These are phyloP conservation scores for Sarcoramphus papa DNA, from an alignment of 2,797 vertebrate species.

Conservation along the genomic window DNA sequence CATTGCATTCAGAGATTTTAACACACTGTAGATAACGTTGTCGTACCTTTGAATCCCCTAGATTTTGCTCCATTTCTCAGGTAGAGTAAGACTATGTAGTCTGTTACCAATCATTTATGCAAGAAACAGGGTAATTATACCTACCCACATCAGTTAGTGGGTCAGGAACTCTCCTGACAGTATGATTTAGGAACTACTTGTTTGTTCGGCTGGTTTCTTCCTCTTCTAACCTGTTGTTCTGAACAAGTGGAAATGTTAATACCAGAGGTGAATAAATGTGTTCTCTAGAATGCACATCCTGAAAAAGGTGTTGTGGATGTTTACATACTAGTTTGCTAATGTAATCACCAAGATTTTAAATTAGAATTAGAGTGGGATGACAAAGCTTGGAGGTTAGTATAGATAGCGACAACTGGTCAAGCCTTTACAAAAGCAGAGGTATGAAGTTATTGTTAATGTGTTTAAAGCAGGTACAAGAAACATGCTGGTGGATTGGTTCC, in stretches of 20 bases:
- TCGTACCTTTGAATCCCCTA: not conserved
- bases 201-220: not conserved
- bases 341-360: not conserved
- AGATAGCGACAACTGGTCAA: not conserved
- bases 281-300: not conserved
- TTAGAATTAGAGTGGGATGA: not conserved
- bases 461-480: not conserved
- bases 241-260: not conserved
- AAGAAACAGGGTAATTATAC: not conserved
- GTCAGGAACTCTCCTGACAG: not conserved
- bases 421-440: not conserved
- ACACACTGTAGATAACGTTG: fast-evolving
- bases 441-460: not conserved
- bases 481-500: not conserved
- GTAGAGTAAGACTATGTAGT: not conserved
- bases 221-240: not conserved
- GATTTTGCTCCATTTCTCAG: not conserved
- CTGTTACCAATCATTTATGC: not conserved
- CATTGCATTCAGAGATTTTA: not conserved
- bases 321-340: not conserved
- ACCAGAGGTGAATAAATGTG: not conserved
- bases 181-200: not conserved
- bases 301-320: not conserved
- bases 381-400: not conserved
- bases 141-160: not conserved